Percentiles rank a stretch among this genome's conserved stretches.
Conservation (phyloP, 2,113 vertebrate species). For the Tiliqua scincoides region DNA sequence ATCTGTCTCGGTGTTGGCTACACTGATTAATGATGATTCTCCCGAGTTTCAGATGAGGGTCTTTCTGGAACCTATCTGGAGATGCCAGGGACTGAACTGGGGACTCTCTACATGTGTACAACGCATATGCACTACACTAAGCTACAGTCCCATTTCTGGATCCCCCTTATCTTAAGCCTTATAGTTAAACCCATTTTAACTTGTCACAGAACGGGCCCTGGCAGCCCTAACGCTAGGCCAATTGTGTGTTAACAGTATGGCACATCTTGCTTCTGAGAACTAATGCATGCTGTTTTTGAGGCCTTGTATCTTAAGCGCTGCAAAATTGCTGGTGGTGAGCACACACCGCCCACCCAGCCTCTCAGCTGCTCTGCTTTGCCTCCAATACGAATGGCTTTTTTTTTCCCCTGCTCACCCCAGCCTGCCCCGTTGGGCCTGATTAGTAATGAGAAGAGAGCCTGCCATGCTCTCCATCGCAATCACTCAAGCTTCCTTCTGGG, state of each 20-base stretch:
- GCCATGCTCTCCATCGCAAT: constrained; percentile 58
- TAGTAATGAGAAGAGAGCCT: constrained; percentile 37
- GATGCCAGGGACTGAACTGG: too few relatives aligned
- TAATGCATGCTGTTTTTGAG: neutral
- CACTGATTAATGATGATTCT: too few relatives aligned
- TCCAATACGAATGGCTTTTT: constrained; percentile 35
- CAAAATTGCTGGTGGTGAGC: constrained; percentile 4
- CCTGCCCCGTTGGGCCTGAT: constrained; percentile 44
- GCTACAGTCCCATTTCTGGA: neutral
- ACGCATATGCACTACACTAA: too few relatives aligned
- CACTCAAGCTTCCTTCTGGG: constrained; percentile 66
- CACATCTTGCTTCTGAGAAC: neutral
- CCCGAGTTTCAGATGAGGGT: neutral
- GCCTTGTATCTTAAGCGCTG: neutral
- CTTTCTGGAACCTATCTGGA: too few relatives aligned
- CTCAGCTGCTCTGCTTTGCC: constrained; percentile 21
- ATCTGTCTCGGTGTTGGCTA: too few relatives aligned
- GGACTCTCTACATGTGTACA: too few relatives aligned
- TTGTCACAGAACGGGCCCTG: neutral
- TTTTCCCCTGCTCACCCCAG: constrained; percentile 11
- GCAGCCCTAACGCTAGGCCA: neutral
- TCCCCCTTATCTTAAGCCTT: neutral
- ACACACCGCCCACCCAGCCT: neutral
- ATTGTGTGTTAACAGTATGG: neutral
- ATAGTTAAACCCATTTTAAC: neutral